Percentiles rank a stretch among this genome's conserved stretches.
Conservation (phyloP, 2,888 invertebrate species). For the Drosophila koepferae region DNA sequence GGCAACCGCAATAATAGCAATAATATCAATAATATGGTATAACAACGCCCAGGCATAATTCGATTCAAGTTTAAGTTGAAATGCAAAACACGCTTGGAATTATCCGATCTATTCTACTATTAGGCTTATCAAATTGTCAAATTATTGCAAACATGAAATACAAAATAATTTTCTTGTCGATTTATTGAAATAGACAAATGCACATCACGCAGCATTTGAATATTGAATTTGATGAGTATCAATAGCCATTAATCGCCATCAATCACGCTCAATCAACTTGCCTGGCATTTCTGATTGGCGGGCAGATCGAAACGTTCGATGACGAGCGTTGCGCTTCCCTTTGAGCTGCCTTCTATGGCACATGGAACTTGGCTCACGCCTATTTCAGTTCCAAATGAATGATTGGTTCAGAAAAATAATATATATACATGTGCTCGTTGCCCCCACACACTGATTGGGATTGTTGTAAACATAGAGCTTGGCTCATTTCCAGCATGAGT, state of each 20-base stretch:
- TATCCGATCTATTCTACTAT: conserved; percentile 15
- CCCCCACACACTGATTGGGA: conserved; percentile 15
- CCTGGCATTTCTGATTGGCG: conserved; percentile 43
- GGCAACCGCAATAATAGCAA: conserved; percentile 23
- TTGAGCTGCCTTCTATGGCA: conserved; percentile 55
- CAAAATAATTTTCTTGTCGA: conserved; percentile 5
- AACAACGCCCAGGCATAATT: conserved; percentile 34
- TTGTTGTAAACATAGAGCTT: conserved; percentile 45
- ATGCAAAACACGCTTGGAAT: conserved; percentile 7
- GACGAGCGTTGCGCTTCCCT: conserved; percentile 57
- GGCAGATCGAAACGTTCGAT: not conserved
- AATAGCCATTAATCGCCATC: conserved; percentile 43
- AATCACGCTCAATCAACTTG: conserved; percentile 58
- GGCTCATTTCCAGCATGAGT: conserved; percentile 66
- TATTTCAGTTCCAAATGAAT: conserved; percentile 50
- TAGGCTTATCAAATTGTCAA: conserved; percentile 29
- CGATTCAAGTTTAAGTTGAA: conserved; percentile 24
- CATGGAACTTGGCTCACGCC: conserved; percentile 44
- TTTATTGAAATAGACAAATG: not conserved
- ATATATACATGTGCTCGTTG: not conserved
- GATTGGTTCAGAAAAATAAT: conserved; percentile 20
- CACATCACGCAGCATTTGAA: conserved; percentile 5
- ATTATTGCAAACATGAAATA: conserved; percentile 19
- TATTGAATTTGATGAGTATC: conserved; percentile 18
- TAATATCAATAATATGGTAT: conserved; percentile 16